A percentile compares a stretch with the other conserved stretches of the same genome.
Evolutionary conservation across 1,140 invertebrate species (phyloP).

Genomic region (Caenorhabditis inopinata): DNA sequence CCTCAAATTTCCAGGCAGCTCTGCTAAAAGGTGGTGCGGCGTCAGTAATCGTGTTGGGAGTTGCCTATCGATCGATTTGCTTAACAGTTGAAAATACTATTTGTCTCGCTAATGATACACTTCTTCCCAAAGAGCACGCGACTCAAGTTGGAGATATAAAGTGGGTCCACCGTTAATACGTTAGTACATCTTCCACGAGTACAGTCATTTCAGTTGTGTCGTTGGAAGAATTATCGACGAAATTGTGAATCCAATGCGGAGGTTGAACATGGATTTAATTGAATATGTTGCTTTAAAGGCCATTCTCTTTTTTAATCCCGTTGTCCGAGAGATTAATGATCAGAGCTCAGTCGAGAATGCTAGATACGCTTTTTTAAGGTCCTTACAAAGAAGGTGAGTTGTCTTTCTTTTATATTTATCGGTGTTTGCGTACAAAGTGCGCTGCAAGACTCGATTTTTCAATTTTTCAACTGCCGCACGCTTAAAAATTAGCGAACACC

Average conservation of each 20-base stretch:
- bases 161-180: constrained; percentile 26
- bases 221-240: constrained; percentile 48
- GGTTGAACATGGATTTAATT: constrained; percentile 35
- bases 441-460: too few species aligned
- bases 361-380: constrained; percentile 25
- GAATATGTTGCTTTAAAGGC: constrained; percentile 52
- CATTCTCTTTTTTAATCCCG: constrained; percentile 52
- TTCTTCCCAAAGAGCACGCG: constrained; percentile 47
- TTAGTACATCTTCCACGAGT: neutral
- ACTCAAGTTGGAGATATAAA: constrained; percentile 49
- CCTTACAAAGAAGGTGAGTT: constrained; percentile 40
- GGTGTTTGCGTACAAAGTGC: too few species aligned
- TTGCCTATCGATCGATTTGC: constrained; percentile 45
- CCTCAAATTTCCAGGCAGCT: constrained; percentile 46
- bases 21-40: constrained; percentile 49
- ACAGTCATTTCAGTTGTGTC: constrained; percentile 40
- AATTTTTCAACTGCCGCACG: too few species aligned
- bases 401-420: too few species aligned
- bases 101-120: constrained; percentile 50
- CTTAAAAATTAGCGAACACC: too few species aligned
- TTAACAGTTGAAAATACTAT: constrained; percentile 44
- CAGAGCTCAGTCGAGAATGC: constrained; percentile 37
- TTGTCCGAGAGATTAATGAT: constrained; percentile 31
- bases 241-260: constrained; percentile 46
- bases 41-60: constrained; percentile 48